Evolutionary conservation across 2,888 invertebrate genomes (phyloP), one percentile per base, ranked within the genome.

Genomic region (Papilio gigon): DNA sequence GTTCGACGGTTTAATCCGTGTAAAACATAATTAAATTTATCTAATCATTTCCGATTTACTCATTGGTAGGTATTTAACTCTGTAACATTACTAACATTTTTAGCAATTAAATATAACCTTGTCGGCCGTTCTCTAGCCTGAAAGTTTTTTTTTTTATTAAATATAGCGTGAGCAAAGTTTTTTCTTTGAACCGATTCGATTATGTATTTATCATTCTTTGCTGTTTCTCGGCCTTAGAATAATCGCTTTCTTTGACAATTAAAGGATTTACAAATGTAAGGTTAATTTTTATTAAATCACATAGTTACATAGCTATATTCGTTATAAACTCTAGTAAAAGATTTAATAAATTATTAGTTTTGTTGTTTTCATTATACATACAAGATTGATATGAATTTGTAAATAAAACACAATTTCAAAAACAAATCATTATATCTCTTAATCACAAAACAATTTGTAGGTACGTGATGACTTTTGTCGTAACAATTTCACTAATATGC

Each of bases 371-470:
- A 1, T 47, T 0, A 47, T 0, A 35, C 11, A 35, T 37, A 33
- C 6, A 4, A 17, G 35, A 22, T 12, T 9, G 4, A 22, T 11
- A 22, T 20, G 35, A n/a, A 6, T 22, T 17, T 37, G 5, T 37
- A 65, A 73, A 70, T 72, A 53, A 73, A 71, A 73, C 61, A 35
- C 25, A 1, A n/a, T 22, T 60, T 65, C 30, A 33, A 68, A 70
- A 74, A 74, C 72, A 68, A 72, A 70, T 72, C 35, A 40, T 71
- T 71, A 71, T 72, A 71, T 67, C 68, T 69, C 70, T 73, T 65
- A 71, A 67, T 56, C 65, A 59, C 65, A 69, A 68, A 68, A 70
- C 74, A 74, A 73, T 71, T 67, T 70, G 67, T n/a, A n/a, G n/a
- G n/a, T 70, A 71, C 61, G 67, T 27, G 40, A 25, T 33, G 47